Evolutionary conservation across 2,797 vertebrate genomes (phyloP).

Genomic region (Sandelia bainsii): DNA sequence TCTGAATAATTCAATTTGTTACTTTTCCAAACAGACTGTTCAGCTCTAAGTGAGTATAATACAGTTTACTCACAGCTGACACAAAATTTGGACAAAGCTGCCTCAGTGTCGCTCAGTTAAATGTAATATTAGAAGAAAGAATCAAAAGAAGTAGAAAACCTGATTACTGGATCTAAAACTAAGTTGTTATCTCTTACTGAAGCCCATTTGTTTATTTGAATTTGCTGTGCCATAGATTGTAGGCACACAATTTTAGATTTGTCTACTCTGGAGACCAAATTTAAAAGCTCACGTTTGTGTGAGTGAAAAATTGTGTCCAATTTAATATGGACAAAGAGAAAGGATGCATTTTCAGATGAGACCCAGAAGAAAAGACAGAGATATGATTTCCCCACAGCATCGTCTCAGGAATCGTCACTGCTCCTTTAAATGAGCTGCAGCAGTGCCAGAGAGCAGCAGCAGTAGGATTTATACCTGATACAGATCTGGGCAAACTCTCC

Average conservation of each 20-base stretch:
- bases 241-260: background rate
- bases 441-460: background rate
- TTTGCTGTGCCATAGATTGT: background rate
- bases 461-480: conserved; percentile 18
- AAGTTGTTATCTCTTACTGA: background rate
- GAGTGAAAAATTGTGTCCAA: background rate
- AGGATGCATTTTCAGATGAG: background rate
- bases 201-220: background rate
- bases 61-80: conserved; percentile 16
- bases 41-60: conserved; percentile 34
- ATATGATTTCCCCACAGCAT: background rate
- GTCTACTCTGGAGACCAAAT: background rate
- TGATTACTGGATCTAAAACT: background rate
- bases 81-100: background rate
- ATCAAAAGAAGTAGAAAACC: background rate
- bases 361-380: background rate
- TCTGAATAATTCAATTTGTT: conserved; percentile 60
- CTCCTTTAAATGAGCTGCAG: conserved; percentile 12
- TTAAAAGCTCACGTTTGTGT: background rate
- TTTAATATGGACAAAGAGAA: background rate
- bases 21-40: conserved; percentile 40
- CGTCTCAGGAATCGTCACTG: background rate
- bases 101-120: background rate
- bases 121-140: background rate
- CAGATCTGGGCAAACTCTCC: conserved; percentile 4